Evolutionary conservation across 2,888 invertebrate species (phyloP), one percentile per base, ranked within the genome.

Genomic region (Endomychus coccineus): DNA sequence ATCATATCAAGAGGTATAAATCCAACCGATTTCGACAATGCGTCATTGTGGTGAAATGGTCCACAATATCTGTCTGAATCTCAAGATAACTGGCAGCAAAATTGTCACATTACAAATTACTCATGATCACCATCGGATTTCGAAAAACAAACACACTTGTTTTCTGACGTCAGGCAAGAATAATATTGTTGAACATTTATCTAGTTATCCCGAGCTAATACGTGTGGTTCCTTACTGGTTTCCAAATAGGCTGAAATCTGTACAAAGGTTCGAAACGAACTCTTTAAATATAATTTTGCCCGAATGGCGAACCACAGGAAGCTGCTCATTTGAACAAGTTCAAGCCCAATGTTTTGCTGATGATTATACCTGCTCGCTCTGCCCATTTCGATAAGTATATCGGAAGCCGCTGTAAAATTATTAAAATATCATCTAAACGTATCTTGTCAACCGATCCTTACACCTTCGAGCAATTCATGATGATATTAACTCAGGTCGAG

Each of bases 1-100:
- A 27, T 27, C 15, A 11, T 27, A 7, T 29, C 29, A 9, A 29
- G 29, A 29, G 29, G 29, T 16, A 29, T 29, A 4, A 16, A 29
- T n/a, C 29, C 29, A 4, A 29, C 16, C 29, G 19, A 29, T 10
- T 16, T 29, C 10, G 29, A 29, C 6, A 7, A 16, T 29, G 4
- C 29, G 9, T 4, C 15, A 7, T 27, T 27, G 27, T 27, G 27
- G 27, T 27, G 27, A 15, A 13, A 27, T 27, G 27, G 27, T 14
- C 27, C 27, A 4, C 27, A 27, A 3, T 27, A 14, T 11, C 27
- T 27, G 4, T 27, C 27, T 12, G 27, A 27, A 11, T 7, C 27
- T 27, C 27, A 13, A 27, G 4, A 4, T 7, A 27, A 27, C 13
- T 27, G 27, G 27, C 27, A 13, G 15, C 27, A 27, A 11, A 11